Evolutionary conservation across 2,888 invertebrate species (phyloP).

Genomic region (Drosophila cognata): DNA sequence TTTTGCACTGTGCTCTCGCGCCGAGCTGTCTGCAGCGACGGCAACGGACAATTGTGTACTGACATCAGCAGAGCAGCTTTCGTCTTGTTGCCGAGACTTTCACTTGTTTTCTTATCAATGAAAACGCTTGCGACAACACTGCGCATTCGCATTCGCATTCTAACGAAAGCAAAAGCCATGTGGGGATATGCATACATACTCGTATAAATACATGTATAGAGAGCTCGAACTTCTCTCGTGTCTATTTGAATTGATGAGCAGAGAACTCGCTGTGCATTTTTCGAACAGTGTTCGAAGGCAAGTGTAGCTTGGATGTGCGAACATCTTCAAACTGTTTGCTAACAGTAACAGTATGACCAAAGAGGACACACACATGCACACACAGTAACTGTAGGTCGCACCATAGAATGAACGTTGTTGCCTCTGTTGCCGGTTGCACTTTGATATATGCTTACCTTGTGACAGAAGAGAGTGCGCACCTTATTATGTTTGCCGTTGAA

Average conservation of each 20-base stretch:
- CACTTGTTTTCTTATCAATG: conserved; percentile 72
- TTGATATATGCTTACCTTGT: conserved; percentile 23
- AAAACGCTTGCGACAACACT: conserved; percentile 50
- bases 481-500: conserved; percentile 12
- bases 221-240: conserved; percentile 23
- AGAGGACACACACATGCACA: conserved; percentile 2
- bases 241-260: background rate
- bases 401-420: conserved; percentile 16
- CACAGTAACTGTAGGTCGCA: background rate
- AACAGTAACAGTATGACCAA: conserved; percentile 37
- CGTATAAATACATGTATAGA: conserved; percentile 4
- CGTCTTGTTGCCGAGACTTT: conserved; percentile 46
- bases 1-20: conserved; percentile 33
- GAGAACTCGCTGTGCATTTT: conserved; percentile 1
- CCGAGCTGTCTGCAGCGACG: conserved; percentile 41
- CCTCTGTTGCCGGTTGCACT: conserved; percentile 40
- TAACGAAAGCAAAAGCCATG: conserved; percentile 14
- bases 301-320: conserved; percentile 6
- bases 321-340: conserved; percentile 22
- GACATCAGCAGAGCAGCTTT: conserved; percentile 28
- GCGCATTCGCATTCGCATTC: conserved; percentile 52
- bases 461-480: conserved; percentile 41
- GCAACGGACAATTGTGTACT: conserved; percentile 52
- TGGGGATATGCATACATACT: background rate
- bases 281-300: conserved; percentile 9